Evolutionary conservation across 2,797 vertebrate species (phyloP).

Genomic region (Artibeus lituratus): DNA sequence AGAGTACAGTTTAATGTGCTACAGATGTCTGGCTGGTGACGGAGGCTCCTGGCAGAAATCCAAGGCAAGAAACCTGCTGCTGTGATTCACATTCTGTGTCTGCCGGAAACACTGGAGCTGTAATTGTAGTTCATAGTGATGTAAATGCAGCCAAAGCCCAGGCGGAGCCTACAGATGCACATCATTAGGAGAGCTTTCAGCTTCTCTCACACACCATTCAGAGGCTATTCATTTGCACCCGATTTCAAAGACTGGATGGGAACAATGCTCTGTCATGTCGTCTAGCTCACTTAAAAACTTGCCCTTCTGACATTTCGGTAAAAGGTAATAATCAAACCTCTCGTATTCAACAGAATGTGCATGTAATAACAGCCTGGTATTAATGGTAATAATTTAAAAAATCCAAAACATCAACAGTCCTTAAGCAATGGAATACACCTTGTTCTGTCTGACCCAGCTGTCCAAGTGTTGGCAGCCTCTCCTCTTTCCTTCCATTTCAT

Average conservation of each 20-base stretch:
- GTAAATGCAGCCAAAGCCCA: slow-evolving; percentile 51
- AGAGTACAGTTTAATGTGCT: slow-evolving; percentile 63
- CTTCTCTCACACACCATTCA: slow-evolving; percentile 12
- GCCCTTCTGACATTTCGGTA: slow-evolving; percentile 53
- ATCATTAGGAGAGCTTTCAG: slow-evolving; percentile 32
- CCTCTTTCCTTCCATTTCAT: neutral
- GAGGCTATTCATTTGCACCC: slow-evolving; percentile 66
- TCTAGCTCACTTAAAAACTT: slow-evolving; percentile 50
- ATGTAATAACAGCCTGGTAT: neutral
- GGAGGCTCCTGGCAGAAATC: slow-evolving; percentile 71
- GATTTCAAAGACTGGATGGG: slow-evolving; percentile 51
- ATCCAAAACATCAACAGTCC: neutral
- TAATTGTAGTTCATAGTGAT: slow-evolving; percentile 59
- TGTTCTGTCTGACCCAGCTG: neutral
- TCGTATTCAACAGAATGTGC: slow-evolving; percentile 41
- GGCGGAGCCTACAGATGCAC: slow-evolving; percentile 62
- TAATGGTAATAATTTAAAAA: neutral
- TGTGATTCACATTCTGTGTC: neutral
- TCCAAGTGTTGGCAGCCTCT: neutral
- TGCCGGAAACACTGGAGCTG: slow-evolving; percentile 43
- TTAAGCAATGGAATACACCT: neutral
- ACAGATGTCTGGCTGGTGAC: slow-evolving; percentile 75
- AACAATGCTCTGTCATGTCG: slow-evolving; percentile 59
- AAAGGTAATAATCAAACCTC: slow-evolving; percentile 62
- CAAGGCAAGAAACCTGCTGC: slow-evolving; percentile 66